These are phyloP conservation scores for Pagrus major DNA, from an alignment of 2,113 vertebrate species.

Conservation along the genomic window DNA sequence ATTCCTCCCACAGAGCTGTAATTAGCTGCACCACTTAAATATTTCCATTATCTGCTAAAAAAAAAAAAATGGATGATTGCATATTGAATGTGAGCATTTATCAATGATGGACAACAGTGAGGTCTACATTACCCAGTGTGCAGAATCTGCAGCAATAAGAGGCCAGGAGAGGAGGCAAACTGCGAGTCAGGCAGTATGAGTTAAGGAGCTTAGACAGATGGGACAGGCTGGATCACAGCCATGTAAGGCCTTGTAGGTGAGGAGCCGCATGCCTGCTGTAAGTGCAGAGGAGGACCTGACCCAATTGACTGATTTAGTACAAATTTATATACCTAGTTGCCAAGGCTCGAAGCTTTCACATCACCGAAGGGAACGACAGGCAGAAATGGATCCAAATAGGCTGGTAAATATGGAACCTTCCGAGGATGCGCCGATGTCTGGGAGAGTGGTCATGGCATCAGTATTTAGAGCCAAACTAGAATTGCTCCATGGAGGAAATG, in stretches of 20 bases:
- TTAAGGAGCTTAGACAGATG: conserved; percentile 58
- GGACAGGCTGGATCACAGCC: conserved; percentile 57
- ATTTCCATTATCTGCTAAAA: neutral
- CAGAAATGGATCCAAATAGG: conserved; percentile 22
- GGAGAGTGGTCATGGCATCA: neutral
- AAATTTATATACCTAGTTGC: conserved; percentile 44
- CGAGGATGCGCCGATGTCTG: neutral
- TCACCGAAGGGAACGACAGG: conserved; percentile 7
- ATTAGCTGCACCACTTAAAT: neutral
- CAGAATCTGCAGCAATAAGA: conserved; percentile 4
- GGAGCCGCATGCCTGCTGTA: conserved; percentile 24
- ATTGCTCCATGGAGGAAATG: neutral
- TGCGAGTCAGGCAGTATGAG: conserved; percentile 12
- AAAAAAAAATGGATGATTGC: neutral
- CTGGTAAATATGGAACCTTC: conserved; percentile 1
- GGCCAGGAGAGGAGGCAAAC: conserved; percentile 16
- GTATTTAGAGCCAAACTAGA: neutral
- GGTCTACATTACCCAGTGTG: conserved; percentile 7
- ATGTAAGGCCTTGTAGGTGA: conserved; percentile 54
- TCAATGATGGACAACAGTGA: conserved; percentile 2
- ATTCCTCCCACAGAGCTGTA: neutral
- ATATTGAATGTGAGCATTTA: neutral
- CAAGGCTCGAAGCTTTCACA: conserved; percentile 47
- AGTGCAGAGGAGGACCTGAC: conserved; percentile 48
- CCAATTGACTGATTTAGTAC: conserved; percentile 59